Evolutionary conservation across 2,888 invertebrate species (phyloP).

Genomic region (Antheraea yamamai): DNA sequence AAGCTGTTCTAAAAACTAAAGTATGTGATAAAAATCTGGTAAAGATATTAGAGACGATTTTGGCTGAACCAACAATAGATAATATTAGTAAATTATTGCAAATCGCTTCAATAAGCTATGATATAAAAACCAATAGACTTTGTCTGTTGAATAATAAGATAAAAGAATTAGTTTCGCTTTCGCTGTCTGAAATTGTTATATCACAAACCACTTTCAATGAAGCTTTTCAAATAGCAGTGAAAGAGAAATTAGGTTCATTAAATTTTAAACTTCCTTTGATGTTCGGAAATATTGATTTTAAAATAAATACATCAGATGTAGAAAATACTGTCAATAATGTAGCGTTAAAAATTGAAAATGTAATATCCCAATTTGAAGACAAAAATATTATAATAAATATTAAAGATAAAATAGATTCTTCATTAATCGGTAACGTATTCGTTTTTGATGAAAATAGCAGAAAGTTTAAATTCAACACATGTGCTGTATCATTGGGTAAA

Average conservation of each 20-base stretch:
- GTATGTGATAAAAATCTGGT: not conserved
- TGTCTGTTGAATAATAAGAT: not conserved
- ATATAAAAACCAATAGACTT: not conserved
- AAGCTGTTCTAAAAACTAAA: not conserved
- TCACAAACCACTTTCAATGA: not conserved
- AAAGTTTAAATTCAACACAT: constrained; percentile 13
- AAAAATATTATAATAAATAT: not conserved
- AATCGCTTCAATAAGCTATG: not conserved
- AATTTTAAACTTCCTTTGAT: constrained; percentile 3
- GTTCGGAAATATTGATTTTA: constrained; percentile 15
- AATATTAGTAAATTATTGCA: constrained; percentile 9
- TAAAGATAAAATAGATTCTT: not conserved
- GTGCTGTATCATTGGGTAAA: not conserved
- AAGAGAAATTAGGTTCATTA: not conserved
- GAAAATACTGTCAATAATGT: not conserved
- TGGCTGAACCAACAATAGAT: not conserved
- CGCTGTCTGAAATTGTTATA: not conserved
- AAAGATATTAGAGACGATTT: not conserved
- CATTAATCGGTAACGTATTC: constrained; percentile 6
- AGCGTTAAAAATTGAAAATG: not conserved
- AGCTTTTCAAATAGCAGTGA: not conserved
- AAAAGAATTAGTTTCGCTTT: not conserved
- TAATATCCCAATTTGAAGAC: not conserved
- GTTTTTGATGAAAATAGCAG: constrained; percentile 2
- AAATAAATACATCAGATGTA: not conserved